phyloP scores from a whole-genome alignment of 2,888 invertebrate species.

The Nudaria mundana region DNA sequence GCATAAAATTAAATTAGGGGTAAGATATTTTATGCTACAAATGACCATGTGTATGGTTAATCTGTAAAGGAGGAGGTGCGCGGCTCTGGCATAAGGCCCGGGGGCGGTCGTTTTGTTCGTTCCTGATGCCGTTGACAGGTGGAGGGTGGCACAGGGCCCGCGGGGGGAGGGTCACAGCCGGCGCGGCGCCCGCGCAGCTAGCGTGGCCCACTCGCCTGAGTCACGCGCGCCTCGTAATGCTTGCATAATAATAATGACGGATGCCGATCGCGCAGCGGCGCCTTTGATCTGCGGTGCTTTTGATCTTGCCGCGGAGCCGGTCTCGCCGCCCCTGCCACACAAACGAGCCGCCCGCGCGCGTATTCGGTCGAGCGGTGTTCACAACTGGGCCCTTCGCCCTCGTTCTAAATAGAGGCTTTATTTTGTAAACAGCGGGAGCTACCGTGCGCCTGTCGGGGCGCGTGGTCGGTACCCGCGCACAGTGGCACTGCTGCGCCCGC shows the following conservation, averaged over 20 bases:
- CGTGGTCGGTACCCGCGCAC: slow-evolving; percentile 25
- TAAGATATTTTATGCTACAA: slow-evolving; percentile 42
- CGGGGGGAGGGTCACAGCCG: slow-evolving; percentile 41
- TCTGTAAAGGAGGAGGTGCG: slow-evolving; percentile 40
- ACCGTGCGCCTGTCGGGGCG: slow-evolving; percentile 54
- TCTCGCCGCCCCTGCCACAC: slow-evolving; percentile 74
- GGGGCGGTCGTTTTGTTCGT: slow-evolving; percentile 44
- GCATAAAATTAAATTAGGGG: slow-evolving; percentile 44
- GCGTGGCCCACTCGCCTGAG: slow-evolving; percentile 79
- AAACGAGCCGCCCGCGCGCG: slow-evolving; percentile 77
- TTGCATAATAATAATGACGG: slow-evolving; percentile 82
- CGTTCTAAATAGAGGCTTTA: slow-evolving; percentile 79
- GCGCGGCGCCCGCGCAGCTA: slow-evolving; percentile 72
- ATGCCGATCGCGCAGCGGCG: slow-evolving; percentile 81
- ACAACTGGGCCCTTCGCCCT: slow-evolving; percentile 73
- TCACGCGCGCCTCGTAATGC: slow-evolving; percentile 81
- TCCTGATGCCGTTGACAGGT: slow-evolving; percentile 52
- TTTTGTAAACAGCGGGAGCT: slow-evolving; percentile 78
- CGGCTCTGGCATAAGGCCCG: slow-evolving; percentile 31
- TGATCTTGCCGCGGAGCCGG: slow-evolving; percentile 78
- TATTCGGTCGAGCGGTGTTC: slow-evolving; percentile 76
- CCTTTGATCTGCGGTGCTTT: slow-evolving; percentile 78
- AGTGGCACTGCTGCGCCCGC: slow-evolving; percentile 56
- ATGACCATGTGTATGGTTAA: slow-evolving; percentile 46
- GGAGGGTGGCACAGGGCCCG: slow-evolving; percentile 46